Percentiles rank a stretch among this genome's conserved stretches.
phyloP scores from a whole-genome alignment of 2,888 invertebrate genomes.

The Platycheirus rosarum region DNA sequence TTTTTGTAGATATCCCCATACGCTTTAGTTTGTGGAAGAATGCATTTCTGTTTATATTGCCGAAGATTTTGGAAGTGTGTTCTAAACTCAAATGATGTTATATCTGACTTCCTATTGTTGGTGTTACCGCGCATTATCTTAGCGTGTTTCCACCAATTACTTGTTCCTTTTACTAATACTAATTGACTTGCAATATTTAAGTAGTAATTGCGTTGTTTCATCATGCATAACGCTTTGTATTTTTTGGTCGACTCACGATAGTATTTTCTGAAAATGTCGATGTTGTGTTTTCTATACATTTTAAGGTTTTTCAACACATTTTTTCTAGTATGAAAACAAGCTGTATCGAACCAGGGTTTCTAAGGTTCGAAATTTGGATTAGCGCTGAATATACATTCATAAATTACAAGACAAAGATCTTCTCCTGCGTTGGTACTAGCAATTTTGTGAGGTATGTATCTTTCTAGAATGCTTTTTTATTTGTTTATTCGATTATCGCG shows the following conservation, averaged over 20 bases:
- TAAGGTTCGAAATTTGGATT: too few relatives aligned
- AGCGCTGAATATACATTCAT: neutral
- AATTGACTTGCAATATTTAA: neutral
- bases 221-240: neutral
- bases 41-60: too few relatives aligned
- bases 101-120: neutral
- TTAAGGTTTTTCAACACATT: neutral
- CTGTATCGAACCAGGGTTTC: too few relatives aligned
- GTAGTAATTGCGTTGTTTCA: neutral
- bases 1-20: too few relatives aligned
- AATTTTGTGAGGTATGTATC: neutral
- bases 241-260: neutral
- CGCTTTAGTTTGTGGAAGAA: too few relatives aligned
- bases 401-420: neutral
- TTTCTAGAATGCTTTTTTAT: neutral
- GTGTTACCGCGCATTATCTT: neutral
- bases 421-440: neutral
- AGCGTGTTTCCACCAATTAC: neutral
- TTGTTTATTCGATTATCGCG: neutral
- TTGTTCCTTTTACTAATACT: neutral
- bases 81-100: neutral
- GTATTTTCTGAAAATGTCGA: neutral
- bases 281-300: neutral
- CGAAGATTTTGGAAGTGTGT: too few relatives aligned
- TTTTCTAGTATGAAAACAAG: neutral